These are phyloP conservation scores for Thymallus thymallus DNA, from an alignment of 2,113 vertebrate genomes.

Conservation along the genomic window DNA sequence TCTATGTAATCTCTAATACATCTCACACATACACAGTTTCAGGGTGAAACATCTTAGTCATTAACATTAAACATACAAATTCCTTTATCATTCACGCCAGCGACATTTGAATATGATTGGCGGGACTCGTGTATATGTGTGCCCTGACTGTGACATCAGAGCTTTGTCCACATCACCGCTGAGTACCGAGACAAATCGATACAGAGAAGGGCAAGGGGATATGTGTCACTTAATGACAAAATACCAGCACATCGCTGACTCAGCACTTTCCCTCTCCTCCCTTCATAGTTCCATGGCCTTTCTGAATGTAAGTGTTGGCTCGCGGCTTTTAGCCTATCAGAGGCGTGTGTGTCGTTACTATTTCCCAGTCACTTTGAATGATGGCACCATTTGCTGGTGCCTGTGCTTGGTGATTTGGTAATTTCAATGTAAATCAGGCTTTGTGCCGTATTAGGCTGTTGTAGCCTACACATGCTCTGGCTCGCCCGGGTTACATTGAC, in stretches of 20 bases:
- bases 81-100: neutral
- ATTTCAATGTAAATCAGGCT: constrained; percentile 74
- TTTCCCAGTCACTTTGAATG: constrained; percentile 54
- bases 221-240: constrained; percentile 62
- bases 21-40: too few relatives aligned
- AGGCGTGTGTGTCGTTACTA: constrained; percentile 32
- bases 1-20: too few relatives aligned
- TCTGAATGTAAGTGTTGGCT: constrained; percentile 51
- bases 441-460: constrained; percentile 46
- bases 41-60: too few relatives aligned
- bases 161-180: constrained; percentile 40
- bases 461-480: constrained; percentile 38
- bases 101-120: neutral
- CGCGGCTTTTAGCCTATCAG: constrained; percentile 27
- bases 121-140: neutral
- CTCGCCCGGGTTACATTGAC: constrained; percentile 40
- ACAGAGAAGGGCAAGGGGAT: constrained; percentile 57
- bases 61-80: too few relatives aligned
- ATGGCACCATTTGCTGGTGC: constrained; percentile 47
- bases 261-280: constrained; percentile 56
- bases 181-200: constrained; percentile 59
- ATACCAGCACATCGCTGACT: constrained; percentile 63
- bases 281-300: constrained; percentile 48
- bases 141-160: constrained; percentile 31
- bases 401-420: constrained; percentile 58